Evolutionary conservation across 1,140 invertebrate species (phyloP).

Genomic region (Megalopta genalis): DNA sequence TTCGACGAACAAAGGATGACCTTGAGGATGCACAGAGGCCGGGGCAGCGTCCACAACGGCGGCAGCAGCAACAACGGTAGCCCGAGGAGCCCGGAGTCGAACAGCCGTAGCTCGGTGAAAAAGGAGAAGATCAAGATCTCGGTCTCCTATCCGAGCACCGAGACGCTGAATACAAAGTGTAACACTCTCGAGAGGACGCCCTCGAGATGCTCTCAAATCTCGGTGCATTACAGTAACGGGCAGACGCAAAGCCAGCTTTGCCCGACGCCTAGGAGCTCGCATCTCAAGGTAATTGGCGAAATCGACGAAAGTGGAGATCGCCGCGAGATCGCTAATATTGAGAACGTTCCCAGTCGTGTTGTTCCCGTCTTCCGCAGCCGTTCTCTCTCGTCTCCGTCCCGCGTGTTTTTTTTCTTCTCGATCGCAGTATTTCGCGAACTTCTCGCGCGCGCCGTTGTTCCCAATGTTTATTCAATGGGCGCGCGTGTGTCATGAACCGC

Average conservation of each 20-base stretch:
- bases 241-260: constrained; percentile 76
- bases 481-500: too few relatives aligned
- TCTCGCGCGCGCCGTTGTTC: too few relatives aligned
- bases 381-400: too few relatives aligned
- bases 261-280: constrained; percentile 69
- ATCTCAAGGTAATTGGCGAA: constrained; percentile 72
- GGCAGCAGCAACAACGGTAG: constrained; percentile 82
- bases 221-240: constrained; percentile 76
- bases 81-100: constrained; percentile 71
- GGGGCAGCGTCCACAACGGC: constrained; percentile 82
- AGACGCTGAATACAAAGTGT: constrained; percentile 83
- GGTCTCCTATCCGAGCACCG: constrained; percentile 89
- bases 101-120: constrained; percentile 78
- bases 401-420: too few relatives aligned
- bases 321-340: too few relatives aligned
- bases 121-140: constrained; percentile 90
- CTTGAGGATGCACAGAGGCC: constrained; percentile 93
- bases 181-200: constrained; percentile 76
- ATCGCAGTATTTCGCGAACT: too few relatives aligned
- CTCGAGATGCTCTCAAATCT: constrained; percentile 73
- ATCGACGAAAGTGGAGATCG: too few relatives aligned
- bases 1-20: constrained; percentile 94
- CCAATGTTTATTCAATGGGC: too few relatives aligned
- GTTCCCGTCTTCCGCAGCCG: too few relatives aligned
- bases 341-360: too few relatives aligned